Conservation (phyloP, 2,888 invertebrate genomes). For the Polydrusus pterygomalis region DNA sequence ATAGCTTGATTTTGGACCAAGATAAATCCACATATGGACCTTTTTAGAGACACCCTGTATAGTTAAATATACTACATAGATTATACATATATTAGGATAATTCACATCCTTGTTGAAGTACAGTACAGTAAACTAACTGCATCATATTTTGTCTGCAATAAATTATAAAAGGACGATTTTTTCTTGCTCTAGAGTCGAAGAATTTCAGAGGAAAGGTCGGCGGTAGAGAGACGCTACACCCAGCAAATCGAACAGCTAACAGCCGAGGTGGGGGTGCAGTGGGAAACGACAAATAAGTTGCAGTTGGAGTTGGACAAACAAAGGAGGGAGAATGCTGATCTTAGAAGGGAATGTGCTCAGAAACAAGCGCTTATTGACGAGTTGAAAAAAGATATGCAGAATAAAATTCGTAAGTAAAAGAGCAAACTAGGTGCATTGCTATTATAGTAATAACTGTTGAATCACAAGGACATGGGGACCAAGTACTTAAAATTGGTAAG, state of each 20-base stretch:
- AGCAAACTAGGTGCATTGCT: too few relatives aligned
- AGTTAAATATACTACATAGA: too few relatives aligned
- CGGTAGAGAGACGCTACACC: slow-evolving; percentile 83
- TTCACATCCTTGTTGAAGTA: too few relatives aligned
- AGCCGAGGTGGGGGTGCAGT: slow-evolving; percentile 85
- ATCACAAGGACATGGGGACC: too few relatives aligned
- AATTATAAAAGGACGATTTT: too few relatives aligned
- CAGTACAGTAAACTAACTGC: neutral
- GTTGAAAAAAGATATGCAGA: slow-evolving; percentile 85
- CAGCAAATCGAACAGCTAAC: slow-evolving; percentile 86
- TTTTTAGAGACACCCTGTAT: too few relatives aligned
- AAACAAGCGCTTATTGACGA: slow-evolving; percentile 86
- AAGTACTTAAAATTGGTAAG: too few relatives aligned
- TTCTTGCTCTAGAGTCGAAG: slow-evolving; percentile 72
- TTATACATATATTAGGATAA: too few relatives aligned
- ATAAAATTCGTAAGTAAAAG: slow-evolving; percentile 78
- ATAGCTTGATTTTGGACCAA: too few relatives aligned
- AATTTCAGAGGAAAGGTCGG: slow-evolving; percentile 82
- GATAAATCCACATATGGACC: too few relatives aligned
- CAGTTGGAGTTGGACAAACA: slow-evolving; percentile 87
- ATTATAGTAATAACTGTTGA: too few relatives aligned
- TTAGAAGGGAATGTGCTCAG: slow-evolving; percentile 85
- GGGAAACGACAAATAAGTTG: slow-evolving; percentile 85
- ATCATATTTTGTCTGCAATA: too few relatives aligned
- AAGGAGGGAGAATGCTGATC: slow-evolving; percentile 83